phyloP scores from a whole-genome alignment of 2,113 vertebrate genomes.

The Toxotes chatareus region DNA sequence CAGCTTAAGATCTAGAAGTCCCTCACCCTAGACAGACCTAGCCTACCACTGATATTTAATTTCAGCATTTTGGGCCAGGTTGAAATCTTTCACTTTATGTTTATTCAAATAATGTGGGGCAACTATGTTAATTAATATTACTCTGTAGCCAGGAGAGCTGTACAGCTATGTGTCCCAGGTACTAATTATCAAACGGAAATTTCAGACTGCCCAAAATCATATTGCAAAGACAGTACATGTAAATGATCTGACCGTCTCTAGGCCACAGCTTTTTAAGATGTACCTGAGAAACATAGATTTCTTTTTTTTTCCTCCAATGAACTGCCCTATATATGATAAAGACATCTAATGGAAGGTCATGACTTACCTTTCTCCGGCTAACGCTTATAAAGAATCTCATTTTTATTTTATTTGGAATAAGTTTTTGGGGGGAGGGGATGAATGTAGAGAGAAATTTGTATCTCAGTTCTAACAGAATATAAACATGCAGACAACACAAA shows the following conservation, averaged over 20 bases:
- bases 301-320: constrained; percentile 44
- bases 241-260: background rate
- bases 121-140: constrained; percentile 61
- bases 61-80: constrained; percentile 85
- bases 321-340: constrained; percentile 72
- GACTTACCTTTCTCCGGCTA: constrained; percentile 99
- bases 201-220: background rate
- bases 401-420: constrained; percentile 89
- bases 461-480: constrained; percentile 91
- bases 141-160: constrained; percentile 72
- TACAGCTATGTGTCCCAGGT: constrained; percentile 94
- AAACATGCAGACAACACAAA: constrained; percentile 95
- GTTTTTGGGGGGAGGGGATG: constrained; percentile 87
- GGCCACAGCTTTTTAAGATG: constrained; percentile 45
- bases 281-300: constrained; percentile 95
- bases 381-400: constrained; percentile 92
- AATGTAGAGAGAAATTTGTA: constrained; percentile 92
- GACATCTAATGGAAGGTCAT: constrained; percentile 93
- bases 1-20: constrained; percentile 64
- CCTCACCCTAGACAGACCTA: constrained; percentile 84
- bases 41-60: constrained; percentile 83
- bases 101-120: constrained; percentile 79
- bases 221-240: background rate
- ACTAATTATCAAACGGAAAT: constrained; percentile 68
- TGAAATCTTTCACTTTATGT: constrained; percentile 58